Evolutionary conservation across 1,140 invertebrate genomes (phyloP).

Genomic region (Sipha flava): DNA sequence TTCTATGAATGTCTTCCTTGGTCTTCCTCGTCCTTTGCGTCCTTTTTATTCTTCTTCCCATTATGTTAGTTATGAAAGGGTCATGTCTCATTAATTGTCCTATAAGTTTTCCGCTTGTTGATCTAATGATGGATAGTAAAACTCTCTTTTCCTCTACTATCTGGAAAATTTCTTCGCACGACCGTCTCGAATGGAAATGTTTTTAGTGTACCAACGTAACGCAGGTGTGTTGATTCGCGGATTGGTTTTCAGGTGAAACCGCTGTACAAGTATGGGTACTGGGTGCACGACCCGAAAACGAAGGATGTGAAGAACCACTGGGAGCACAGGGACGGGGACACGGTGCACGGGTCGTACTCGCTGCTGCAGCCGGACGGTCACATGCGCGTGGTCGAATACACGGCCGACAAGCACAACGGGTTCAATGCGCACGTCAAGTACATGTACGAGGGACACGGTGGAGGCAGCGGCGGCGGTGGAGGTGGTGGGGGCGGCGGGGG

Average conservation of each 20-base stretch:
- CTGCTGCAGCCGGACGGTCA: constrained; percentile 47
- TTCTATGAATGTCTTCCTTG: no score
- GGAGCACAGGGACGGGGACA: constrained; percentile 47
- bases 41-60: no score
- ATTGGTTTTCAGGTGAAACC: constrained; percentile 38
- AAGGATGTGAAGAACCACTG: constrained; percentile 49
- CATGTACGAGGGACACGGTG: not conserved
- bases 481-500: constrained; percentile 37
- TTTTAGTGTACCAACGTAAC: no score
- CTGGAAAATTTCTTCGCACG: no score
- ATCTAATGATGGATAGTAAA: no score
- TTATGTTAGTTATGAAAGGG: no score
- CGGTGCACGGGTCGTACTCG: constrained; percentile 49
- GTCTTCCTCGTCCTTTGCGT: no score
- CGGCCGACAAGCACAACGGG: constrained; percentile 45
- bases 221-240: not conserved
- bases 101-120: no score
- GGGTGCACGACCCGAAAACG: constrained; percentile 49
- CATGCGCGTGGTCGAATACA: constrained; percentile 46
- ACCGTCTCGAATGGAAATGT: no score
- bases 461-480: constrained; percentile 27
- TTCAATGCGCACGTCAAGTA: constrained; percentile 45
- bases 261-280: constrained; percentile 51
- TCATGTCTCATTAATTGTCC: no score
- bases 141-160: no score